Conservation (phyloP, 2,888 invertebrate species). For the Drosophila mercatorum region DNA sequence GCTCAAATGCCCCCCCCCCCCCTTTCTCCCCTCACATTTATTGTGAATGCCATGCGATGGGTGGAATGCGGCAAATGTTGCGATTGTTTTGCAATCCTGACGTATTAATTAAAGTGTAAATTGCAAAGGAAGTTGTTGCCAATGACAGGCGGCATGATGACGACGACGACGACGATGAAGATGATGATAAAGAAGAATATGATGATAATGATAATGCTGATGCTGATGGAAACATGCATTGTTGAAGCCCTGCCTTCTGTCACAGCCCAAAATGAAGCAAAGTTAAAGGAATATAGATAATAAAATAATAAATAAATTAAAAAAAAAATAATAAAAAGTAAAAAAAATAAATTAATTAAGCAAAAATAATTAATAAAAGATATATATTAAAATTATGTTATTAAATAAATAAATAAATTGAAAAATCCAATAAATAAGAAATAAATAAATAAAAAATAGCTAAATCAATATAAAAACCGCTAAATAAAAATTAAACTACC, state of each 20-base stretch:
- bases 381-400: too few species aligned
- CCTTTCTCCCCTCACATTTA: not conserved
- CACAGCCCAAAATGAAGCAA: not conserved
- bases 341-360: too few species aligned
- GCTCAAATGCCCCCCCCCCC: not conserved
- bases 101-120: constrained; percentile 58
- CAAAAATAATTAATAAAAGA: too few species aligned
- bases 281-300: too few species aligned
- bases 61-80: constrained; percentile 20
- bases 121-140: constrained; percentile 49
- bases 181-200: not conserved
- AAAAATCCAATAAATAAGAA: not conserved
- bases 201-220: not conserved
- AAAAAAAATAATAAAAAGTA: too few species aligned
- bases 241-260: not conserved
- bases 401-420: too few species aligned
- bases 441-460: not conserved
- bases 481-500: too few species aligned
- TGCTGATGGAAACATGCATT: not conserved
- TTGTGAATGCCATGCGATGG: constrained; percentile 5
- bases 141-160: constrained; percentile 5
- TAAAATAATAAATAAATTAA: too few species aligned
- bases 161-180: not conserved
- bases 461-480: too few species aligned
- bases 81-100: constrained; percentile 22